Evolutionary conservation across 2,888 invertebrate species (phyloP), one percentile per base, ranked within the genome.

Genomic region (Eucera pruinosa): DNA sequence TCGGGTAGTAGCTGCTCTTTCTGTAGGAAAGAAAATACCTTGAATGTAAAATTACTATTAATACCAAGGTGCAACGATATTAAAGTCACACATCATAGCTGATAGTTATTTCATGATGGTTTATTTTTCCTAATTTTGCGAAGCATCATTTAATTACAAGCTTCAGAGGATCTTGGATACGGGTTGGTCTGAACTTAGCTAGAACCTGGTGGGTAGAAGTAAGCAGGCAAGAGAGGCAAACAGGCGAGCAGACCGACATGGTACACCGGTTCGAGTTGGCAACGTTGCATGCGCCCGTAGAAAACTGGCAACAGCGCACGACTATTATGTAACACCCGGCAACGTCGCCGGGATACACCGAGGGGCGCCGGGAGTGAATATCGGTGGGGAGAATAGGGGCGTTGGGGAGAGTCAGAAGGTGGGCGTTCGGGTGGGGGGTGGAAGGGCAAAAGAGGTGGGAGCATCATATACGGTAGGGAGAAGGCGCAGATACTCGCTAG

Each of bases 311-410:
- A 90, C 91, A 54, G 58, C 70, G 89, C 85, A 58, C 83, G 82
- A 85, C 90, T 90, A 91, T 92, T 91, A 91, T 91, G 91, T 91
- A 91, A 91, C 91, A 91, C 89, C 90, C 91, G 90, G 91, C 91
- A 91, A 90, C 91, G 88, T 88, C 87, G 89, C 87, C 72, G 86
- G 80, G 85, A 84, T 80, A 79, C 65, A 82, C 82, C 79, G 81
- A 78, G 82, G 80, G 73, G 78, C 71, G 75, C 74, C 76, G 72
- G 73, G 76, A 73, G 81, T 76, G 85, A 74, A 83, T 71, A 75
- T 77, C 78, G 81, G 76, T 58, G 73, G 82, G 81, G 66, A 78
- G 66, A 55, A 70, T 68, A 78, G 73, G 77, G 78, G 60, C 66
- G 61, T 58, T 58, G 52, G 82, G 80, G 80, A 69, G 74, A 80